phyloP scores from a whole-genome alignment of 2,797 vertebrate species.

The Enteromius anoplus region DNA sequence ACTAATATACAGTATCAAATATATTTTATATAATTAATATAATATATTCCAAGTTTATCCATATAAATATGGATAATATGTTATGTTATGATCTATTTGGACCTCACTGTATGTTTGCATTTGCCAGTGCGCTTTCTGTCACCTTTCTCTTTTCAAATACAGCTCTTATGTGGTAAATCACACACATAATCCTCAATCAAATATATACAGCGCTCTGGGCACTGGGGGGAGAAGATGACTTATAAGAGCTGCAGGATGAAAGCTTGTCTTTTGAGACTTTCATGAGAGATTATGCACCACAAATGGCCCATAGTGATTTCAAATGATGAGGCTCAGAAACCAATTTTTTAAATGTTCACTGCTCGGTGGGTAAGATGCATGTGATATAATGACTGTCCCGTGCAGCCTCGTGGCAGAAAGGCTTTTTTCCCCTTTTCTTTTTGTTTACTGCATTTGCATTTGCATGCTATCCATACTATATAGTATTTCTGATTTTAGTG shows the following conservation, averaged over 20 bases:
- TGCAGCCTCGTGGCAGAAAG: neutral
- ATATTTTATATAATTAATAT: no score
- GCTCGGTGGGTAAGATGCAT: conserved; percentile 26
- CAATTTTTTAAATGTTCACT: conserved; percentile 27
- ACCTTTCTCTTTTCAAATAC: conserved; percentile 9
- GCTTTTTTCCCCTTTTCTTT: neutral
- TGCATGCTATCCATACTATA: neutral
- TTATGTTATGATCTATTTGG: neutral
- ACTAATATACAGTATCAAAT: neutral
- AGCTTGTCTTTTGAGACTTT: conserved; percentile 33
- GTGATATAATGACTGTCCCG: conserved; percentile 33
- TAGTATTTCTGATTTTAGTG: neutral
- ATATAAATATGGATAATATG: neutral
- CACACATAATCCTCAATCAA: conserved; percentile 2
- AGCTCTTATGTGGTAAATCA: neutral
- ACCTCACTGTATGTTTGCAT: neutral
- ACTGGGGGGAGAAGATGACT: conserved; percentile 11
- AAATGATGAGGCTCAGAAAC: conserved; percentile 32
- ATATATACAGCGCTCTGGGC: conserved; percentile 5
- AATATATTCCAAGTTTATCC: neutral
- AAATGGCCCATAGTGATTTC: conserved; percentile 41
- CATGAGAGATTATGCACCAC: conserved; percentile 34
- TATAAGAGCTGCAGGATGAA: conserved; percentile 39
- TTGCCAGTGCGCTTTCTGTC: neutral
- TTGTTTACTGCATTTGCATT: neutral